These are phyloP conservation scores for Pogonocichla stellata DNA, from an alignment of 2,113 vertebrate species.

Conservation along the genomic window DNA sequence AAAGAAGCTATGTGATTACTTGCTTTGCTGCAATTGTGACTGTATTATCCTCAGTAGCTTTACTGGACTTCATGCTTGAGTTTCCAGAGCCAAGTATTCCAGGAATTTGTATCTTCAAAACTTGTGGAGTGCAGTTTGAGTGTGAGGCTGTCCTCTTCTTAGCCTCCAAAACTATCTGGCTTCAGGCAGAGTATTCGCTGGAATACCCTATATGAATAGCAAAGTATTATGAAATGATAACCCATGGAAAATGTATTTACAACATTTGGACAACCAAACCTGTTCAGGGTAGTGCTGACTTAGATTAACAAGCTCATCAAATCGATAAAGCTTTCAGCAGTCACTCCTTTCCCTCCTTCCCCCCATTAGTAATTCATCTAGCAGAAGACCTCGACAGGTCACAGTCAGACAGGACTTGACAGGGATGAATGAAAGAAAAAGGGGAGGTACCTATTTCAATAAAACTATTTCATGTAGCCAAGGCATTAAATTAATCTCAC, in stretches of 20 bases:
- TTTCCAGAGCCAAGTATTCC: not conserved
- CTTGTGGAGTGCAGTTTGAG: not conserved
- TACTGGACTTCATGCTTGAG: not conserved
- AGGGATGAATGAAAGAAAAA: not conserved
- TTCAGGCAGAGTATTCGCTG: not conserved
- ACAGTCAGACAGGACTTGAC: not conserved
- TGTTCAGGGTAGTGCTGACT: not conserved
- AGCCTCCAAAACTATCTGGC: not conserved
- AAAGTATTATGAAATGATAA: not conserved
- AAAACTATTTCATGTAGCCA: not conserved
- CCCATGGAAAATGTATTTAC: not conserved
- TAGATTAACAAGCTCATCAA: not conserved
- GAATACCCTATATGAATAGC: not conserved
- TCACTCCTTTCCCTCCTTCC: not conserved
- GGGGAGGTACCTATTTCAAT: not conserved
- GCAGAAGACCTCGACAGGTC: not conserved
- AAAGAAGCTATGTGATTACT: not conserved
- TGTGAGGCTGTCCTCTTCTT: not conserved
- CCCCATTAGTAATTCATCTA: not conserved
- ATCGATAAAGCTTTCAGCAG: not conserved
- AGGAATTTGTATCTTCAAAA: not conserved
- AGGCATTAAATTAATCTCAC: not conserved
- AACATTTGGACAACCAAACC: not conserved
- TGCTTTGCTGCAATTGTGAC: not conserved
- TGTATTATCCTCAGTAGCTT: not conserved